Base-by-base conservation (phyloP, 1,140 invertebrate genomes). In the Sminthurides bifidus region DNA sequence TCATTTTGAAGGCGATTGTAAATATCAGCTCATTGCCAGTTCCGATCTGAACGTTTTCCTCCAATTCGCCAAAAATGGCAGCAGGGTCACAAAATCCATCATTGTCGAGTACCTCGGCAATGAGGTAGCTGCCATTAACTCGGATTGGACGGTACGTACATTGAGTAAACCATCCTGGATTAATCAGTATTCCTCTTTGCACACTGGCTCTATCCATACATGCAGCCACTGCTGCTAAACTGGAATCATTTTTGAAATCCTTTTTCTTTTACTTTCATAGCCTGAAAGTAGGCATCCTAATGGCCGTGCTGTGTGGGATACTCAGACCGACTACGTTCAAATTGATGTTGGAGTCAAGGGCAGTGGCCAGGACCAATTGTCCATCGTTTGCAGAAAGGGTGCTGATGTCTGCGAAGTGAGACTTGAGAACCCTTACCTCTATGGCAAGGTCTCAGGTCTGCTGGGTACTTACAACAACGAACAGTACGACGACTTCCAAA, bases 401-500 rank as follows among this genome's bases (percentile, higher is more conserved):
- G 68, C 78, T 12, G 71, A 81, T 69, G 71, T 80, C 30, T 87
- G 84, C 67, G 74, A 75, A 57, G 59, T 89, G 5, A 70, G 73
- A 61, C 73, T n/a, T n/a, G n/a, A 86, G 0, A 79, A 79, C 66
- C 86, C 82, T n/a, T 87, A 78, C 73, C 89, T 92, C 70, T 81
- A 83, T 46, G 85, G 83, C 54, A 89, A 85, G 68, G 74, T 85
- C 0, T 81, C 82, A 23, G 91, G 92, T 65, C 75, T 96, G 21
- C 74, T 94, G 6, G 91, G 90, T 59, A 87, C 86, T 60, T 85
- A 82, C 35, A 89, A 93, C 74, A 82, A 86, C 62, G 92, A 95
- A 68, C 79, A 79, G 5, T 83, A 75, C 66, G 87, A 92, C 67
- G 92, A 94, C 68, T 55, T 60, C 29, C 24, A 12, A 15, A 56